Percentiles rank a stretch among this genome's conserved stretches.
Evolutionary conservation across 2,888 invertebrate species (phyloP).

Genomic region (Hirtodrosophila histrioides): DNA sequence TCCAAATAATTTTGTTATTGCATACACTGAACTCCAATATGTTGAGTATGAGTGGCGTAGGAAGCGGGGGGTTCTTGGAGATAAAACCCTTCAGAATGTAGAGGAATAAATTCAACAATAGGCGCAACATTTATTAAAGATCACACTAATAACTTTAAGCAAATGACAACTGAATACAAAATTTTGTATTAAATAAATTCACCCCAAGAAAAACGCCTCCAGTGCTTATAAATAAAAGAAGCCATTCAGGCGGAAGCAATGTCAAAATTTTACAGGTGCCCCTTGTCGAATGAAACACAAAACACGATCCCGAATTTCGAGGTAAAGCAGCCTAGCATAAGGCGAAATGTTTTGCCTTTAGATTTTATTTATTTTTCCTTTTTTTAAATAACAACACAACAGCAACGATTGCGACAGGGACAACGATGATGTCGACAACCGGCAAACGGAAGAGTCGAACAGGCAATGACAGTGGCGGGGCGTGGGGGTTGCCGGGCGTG

Average conservation of each 20-base stretch:
- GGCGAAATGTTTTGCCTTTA: constrained; percentile 47
- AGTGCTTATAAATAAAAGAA: constrained; percentile 48
- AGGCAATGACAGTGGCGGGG: constrained; percentile 37
- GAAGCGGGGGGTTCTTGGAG: too few species aligned
- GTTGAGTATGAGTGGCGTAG: not conserved
- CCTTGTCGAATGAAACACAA: constrained; percentile 56
- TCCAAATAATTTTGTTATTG: constrained; percentile 3
- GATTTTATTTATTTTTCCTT: constrained; percentile 10
- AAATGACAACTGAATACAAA: too few species aligned
- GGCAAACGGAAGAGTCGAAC: constrained; percentile 64
- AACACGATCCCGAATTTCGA: constrained; percentile 45
- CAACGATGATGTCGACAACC: constrained; percentile 59
- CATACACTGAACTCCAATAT: constrained; percentile 10
- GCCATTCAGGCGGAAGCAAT: constrained; percentile 65
- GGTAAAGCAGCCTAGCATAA: constrained; percentile 40
- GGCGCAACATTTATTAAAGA: too few species aligned
- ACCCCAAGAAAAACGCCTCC: not conserved
- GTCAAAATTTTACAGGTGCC: constrained; percentile 65
- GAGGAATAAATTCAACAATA: too few species aligned
- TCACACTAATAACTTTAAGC: too few species aligned
- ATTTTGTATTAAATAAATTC: too few species aligned
- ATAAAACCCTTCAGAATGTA: too few species aligned
- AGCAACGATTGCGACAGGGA: constrained; percentile 45
- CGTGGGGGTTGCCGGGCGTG: constrained; percentile 3
- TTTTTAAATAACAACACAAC: constrained; percentile 40